A percentile compares a stretch with the other conserved stretches of the same genome.
These are phyloP conservation scores for Pseudomyrmex cubaensis DNA, from an alignment of 1,140 invertebrate species.

Conservation along the genomic window DNA sequence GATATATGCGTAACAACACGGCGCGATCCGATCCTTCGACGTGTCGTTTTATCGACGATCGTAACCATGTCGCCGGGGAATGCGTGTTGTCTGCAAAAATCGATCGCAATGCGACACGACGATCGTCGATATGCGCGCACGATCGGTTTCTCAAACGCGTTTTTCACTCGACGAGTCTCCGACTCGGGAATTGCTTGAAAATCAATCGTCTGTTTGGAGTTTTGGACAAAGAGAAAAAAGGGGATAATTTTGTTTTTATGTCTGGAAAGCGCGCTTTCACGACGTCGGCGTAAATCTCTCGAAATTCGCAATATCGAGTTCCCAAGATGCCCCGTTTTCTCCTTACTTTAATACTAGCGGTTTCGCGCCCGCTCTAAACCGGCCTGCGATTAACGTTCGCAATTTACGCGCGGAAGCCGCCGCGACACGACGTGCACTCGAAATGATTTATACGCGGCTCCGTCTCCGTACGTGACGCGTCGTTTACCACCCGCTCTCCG, in stretches of 20 bases:
- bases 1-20: constrained; percentile 45
- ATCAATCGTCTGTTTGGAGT: no score
- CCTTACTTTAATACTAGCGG: constrained; percentile 1
- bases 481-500: constrained; percentile 55
- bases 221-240: no score
- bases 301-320: constrained; percentile 10
- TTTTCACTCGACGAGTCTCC: not conserved
- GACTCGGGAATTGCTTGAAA: no score
- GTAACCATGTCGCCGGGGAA: constrained; percentile 42
- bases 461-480: constrained; percentile 56
- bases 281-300: not conserved
- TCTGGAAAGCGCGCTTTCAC: not conserved
- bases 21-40: constrained; percentile 9
- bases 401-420: constrained; percentile 56
- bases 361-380: constrained; percentile 38
- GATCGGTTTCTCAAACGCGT: not conserved
- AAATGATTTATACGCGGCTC: constrained; percentile 56
- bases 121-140: constrained; percentile 24
- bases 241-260: not conserved
- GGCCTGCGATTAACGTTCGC: constrained; percentile 49
- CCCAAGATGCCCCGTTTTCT: constrained; percentile 21
- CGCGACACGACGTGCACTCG: constrained; percentile 49
- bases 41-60: constrained; percentile 49
- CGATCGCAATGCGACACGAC: constrained; percentile 22
- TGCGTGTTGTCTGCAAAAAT: constrained; percentile 51